Evolutionary conservation across 2,888 invertebrate genomes (phyloP), one percentile per base, ranked within the genome.

Genomic region (Nomada fucata): DNA sequence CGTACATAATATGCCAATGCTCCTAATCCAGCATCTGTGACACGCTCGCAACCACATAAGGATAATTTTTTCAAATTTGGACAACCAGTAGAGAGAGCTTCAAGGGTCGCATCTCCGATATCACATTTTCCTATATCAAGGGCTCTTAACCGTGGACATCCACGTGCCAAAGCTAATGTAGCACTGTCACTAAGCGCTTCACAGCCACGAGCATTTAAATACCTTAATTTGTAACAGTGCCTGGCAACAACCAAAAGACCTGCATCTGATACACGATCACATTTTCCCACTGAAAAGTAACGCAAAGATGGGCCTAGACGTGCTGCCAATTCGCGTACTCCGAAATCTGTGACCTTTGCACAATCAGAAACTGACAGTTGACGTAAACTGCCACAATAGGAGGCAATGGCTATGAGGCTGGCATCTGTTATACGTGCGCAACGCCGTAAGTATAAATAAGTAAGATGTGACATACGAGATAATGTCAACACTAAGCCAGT

Each of bases 151-250:
- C 98, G 95, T 0, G 97, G 97, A 92, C 98, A 98, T 15, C 97
- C 97, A 79, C 97, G 95, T 0, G 98, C 98, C 81, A 98, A 94
- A 1, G 97, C 97, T 68, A 97, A 97, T 86, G 98, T 96, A 10
- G 98, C 97, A 91, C 97, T 98, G 92, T 98, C 98, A n/a, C 98
- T 98, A 2, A 98, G 96, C 0, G 98, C 98, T 87, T 98, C 98
- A 91, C 98, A 98, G 10, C 98, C 98, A 63, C 98, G 95, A 0
- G 98, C 97, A 94, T 98, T 98, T 75, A 98, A 95, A 93, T 98
- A 98, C 36, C 97, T 95, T 69, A 98, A 94, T 93, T 98, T 98
- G 93, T 97, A 97, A 92, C 98, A 98, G 76, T 97, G 96, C 55
- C 97, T 95, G 0, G 98, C 98, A 10, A 98, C 96, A 53, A 98